Percentiles rank a stretch among this genome's conserved stretches.
These are phyloP conservation scores for Tenrec ecaudatus DNA, from an alignment of 2,113 vertebrate genomes.

Conservation along the genomic window DNA sequence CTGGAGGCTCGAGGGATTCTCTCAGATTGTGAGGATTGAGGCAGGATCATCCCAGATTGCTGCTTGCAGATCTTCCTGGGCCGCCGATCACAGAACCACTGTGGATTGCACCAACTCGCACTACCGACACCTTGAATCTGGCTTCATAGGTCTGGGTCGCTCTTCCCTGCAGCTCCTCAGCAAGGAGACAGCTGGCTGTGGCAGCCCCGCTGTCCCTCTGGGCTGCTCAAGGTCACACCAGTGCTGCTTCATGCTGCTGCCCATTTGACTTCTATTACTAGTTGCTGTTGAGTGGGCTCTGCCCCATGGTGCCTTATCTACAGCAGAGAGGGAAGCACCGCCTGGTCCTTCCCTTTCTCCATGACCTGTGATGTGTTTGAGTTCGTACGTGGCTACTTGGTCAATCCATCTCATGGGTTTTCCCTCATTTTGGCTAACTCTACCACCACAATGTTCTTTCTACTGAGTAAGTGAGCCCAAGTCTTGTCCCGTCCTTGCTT, in stretches of 20 bases:
- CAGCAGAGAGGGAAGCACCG: no score
- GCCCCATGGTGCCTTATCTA: no score
- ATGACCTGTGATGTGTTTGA: no score
- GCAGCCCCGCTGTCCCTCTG: background rate
- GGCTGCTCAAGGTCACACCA: background rate
- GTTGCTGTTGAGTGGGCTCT: background rate
- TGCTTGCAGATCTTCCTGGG: background rate
- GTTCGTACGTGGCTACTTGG: no score
- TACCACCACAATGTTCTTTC: background rate
- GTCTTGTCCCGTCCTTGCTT: background rate
- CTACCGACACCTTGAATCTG: no score
- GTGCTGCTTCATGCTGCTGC: background rate
- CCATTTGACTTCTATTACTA: background rate
- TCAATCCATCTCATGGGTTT: no score
- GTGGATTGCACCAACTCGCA: background rate
- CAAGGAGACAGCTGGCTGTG: background rate
- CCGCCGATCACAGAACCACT: accelerated
- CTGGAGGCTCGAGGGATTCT: background rate
- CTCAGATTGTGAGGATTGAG: background rate
- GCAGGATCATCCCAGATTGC: background rate
- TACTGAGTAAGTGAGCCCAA: background rate
- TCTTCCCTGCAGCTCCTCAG: background rate
- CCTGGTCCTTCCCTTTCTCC: no score
- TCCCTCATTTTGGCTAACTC: no score
- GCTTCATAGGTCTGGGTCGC: background rate